A percentile compares a stretch with the other conserved stretches of the same genome.
phyloP scores from a whole-genome alignment of 2,113 vertebrate genomes.

The Procapra przewalskii region DNA sequence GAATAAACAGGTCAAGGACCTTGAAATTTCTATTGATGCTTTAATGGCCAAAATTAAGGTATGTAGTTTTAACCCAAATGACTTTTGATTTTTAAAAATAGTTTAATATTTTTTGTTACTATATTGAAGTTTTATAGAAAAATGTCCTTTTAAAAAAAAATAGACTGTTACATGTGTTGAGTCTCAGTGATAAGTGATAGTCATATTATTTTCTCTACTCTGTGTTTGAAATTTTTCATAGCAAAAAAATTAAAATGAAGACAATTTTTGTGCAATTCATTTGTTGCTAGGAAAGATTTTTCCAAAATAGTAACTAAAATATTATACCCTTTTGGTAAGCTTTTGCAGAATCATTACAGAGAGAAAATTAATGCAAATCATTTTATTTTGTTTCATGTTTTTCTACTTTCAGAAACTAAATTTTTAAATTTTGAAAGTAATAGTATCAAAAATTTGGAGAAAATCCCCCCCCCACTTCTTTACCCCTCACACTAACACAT shows the following conservation, averaged over 20 bases:
- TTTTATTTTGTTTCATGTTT: constrained; percentile 15
- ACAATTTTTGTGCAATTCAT: neutral
- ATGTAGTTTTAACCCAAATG: constrained; percentile 28
- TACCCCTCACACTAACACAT: neutral
- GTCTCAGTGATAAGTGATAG: neutral
- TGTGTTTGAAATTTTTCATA: neutral
- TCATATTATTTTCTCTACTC: neutral
- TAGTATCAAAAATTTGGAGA: neutral
- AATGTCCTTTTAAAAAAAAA: neutral
- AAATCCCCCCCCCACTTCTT: neutral
- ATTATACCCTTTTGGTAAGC: neutral
- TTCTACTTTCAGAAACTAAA: constrained; percentile 25
- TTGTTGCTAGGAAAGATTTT: neutral
- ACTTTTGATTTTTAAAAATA: neutral
- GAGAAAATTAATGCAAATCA: neutral
- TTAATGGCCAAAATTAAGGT: constrained; percentile 94
- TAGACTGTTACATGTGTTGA: neutral
- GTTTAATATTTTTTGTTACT: neutral
- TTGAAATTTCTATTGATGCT: constrained; percentile 89
- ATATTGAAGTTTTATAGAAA: neutral
- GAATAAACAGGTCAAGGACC: constrained; percentile 87
- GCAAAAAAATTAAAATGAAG: neutral
- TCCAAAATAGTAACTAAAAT: neutral
- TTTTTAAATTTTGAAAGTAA: neutral
- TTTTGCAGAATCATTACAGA: neutral